Conservation (phyloP, 2,797 vertebrate species). For the Tangara arthus region DNA sequence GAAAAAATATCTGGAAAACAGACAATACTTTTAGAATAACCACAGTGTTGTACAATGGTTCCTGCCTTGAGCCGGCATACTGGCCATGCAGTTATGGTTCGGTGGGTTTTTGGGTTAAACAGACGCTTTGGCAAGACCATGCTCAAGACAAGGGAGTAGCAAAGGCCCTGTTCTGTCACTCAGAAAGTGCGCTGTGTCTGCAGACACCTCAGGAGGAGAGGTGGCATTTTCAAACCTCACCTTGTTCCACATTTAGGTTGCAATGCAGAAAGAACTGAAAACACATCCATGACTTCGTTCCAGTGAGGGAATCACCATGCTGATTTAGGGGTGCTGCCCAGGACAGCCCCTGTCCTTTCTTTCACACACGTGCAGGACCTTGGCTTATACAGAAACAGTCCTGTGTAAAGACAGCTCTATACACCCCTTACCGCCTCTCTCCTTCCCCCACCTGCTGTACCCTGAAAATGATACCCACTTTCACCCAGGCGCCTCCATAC, state of each 20-base stretch:
- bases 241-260: accelerated
- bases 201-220: not conserved
- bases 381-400: not conserved
- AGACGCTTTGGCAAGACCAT: not conserved
- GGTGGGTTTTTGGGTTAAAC: not conserved
- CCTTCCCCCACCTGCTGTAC: not conserved
- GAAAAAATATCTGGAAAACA: not conserved
- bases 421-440: not conserved
- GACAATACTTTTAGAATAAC: not conserved
- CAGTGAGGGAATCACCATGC: not conserved
- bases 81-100: accelerated
- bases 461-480: not conserved
- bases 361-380: not conserved
- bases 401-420: not conserved
- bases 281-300: not conserved
- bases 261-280: not conserved
- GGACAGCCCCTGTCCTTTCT: not conserved
- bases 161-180: not conserved
- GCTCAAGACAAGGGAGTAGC: not conserved
- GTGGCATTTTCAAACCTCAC: not conserved
- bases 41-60: not conserved
- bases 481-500: not conserved
- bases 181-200: accelerated
- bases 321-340: not conserved
- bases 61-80: not conserved